Evolutionary conservation across 1,140 invertebrate species (phyloP), one percentile per base, ranked within the genome.

Genomic region (Drosophila sp.): DNA sequence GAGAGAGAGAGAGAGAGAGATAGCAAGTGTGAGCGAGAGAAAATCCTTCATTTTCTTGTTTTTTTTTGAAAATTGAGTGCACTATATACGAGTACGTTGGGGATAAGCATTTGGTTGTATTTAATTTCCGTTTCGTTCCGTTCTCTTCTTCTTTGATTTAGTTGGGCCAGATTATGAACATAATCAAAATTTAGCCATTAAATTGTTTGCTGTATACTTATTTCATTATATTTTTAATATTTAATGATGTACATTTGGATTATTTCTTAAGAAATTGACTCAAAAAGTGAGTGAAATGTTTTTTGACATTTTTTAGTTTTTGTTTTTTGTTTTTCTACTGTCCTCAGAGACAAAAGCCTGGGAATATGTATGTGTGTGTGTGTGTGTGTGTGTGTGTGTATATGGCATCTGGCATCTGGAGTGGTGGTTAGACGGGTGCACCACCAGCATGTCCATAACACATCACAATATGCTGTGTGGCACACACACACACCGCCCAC

Each of bases 401-500:
- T n/a, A 50, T 50, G 44, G 25, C 44, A 58, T 35, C 17, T 58
- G 56, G 30, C 44, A 35, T 58, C 17, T 58, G 56, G n/a, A 58
- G 41, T 35, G n/a, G 41, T 10, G 50, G 11, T 38, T 60, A 63
- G 5, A 67, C 30, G 30, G 62, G 41, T 47, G 41, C 58, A 54
- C 71, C 60, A 57, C 25, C 62, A 65, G 50, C 66, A 78, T 66
- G 72, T 80, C 62, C 71, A 65, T 58, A 57, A 65, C 68, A 70
- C 60, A 72, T 67, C 72, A 80, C 68, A 80, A 83, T 83, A 71
- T 79, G 79, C 71, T 73, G 65, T 41, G 25, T 17, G 41, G 64
- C 66, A 71, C 50, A 61, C 63, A 73, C 32, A 8, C 44, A 29
- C 32, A n/a, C 56, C 38, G 64, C 40, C 56, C 55, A 50, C 56